Evolutionary conservation across 1,140 invertebrate genomes (phyloP), one percentile per base, ranked within the genome.

Genomic region (Nephotettix cincticeps): DNA sequence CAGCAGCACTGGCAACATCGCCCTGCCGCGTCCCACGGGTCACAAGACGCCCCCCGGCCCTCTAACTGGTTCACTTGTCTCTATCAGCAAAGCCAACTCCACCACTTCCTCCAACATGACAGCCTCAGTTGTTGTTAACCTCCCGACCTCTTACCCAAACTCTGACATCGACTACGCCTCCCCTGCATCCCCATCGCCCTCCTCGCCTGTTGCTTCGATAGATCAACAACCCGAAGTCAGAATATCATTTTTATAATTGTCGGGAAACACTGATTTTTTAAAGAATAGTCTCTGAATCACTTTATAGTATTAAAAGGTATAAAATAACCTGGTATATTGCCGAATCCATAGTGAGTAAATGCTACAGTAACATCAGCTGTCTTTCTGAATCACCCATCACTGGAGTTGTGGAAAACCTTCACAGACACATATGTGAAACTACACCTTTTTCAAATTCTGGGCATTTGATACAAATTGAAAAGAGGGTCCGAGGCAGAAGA

Each of bases 31-130:
- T 4, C 36, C 63, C 19, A 65, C 63, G 13, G 58, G 58, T 9
- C 63, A 65, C 30, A 65, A 65, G 63, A 65, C 63, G 1, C 63
- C 63, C 4, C 19, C n/a, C 36, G 29, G 3, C 17, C 29, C 63
- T 36, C 36, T 65, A 11, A 65, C 63, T 63, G 71, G 74, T 51
- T 77, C 77, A 21, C 47, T 78, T 21, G 74, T 74, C 13, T 74
- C 76, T 28, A 72, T 75, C 29, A 76, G 75, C 70, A 78, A 79
- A 68, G 77, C 79, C 54, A 78, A 80, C 68, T 79, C 78, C 19
- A 78, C 77, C 19, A 79, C 77, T 19, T 79, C 78, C 32, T 79
- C 78, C 71, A 79, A 78, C 32, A 77, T 78, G 73, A 79, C 78
- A n/a, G 78, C 78, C 19, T 78, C 76, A 21, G 79, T 80, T 2